Evolutionary conservation across 2,888 invertebrate species (phyloP), one percentile per base, ranked within the genome.

Genomic region (Pammene fasciana): DNA sequence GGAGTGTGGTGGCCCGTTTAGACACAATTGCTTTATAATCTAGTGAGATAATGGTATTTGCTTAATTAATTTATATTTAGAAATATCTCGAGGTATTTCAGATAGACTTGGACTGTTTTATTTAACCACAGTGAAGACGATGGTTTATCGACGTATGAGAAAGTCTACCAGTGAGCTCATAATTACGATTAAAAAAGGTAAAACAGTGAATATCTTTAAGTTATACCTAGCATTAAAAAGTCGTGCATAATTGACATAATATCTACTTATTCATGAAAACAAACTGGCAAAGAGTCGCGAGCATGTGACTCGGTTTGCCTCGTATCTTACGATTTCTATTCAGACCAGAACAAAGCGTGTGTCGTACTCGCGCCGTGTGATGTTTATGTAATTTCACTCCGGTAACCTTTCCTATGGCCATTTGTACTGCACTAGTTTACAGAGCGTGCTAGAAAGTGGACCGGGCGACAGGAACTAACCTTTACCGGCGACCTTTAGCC

Each of bases 391-490:
- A 72, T 71, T 71, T 72, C 70, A 70, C 68, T 72, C 71, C 48
- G 67, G 71, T 72, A 71, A 79, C 80, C 82, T 81, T 82, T 81
- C 67, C 75, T 77, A 74, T 73, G 72, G 76, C 77, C 76, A 72
- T 72, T 72, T 78, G 77, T 77, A 79, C 72, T 90, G 89, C 87
- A 88, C 90, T 82, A 90, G 86, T 89, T 90, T 86, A 82, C 79
- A 84, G 84, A 82, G 76, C 75, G 76, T 79, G 80, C 75, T 88
- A 90, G 90, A 90, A 91, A 91, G 90, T 83, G 81, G 82, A 83
- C 84, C 72, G 72, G 84, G 87, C 86, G 84, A 85, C 86, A 86
- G 87, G 87, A 87, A 86, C 81, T 87, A 81, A 90, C 90, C 91
- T 90, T 90, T 91, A 73, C 76, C 75, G 78, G 75, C 82, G 83